Conservation (phyloP, 2,113 vertebrate genomes). For the Nestor notabilis region DNA sequence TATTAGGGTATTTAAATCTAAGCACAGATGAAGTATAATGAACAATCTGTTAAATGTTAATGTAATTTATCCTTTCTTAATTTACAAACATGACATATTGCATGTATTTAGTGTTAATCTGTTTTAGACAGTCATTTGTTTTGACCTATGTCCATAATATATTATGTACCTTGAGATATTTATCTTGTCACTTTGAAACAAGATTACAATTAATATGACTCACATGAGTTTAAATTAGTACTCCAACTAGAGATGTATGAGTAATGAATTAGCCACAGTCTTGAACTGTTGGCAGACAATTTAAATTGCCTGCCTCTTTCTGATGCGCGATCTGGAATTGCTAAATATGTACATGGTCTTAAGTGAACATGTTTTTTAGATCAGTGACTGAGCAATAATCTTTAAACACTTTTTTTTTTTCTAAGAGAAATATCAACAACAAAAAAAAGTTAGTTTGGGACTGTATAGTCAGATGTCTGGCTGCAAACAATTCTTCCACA, state of each 20-base stretch:
- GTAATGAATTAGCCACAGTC: constrained; percentile 79
- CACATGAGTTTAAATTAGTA: constrained; percentile 79
- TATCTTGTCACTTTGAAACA: constrained; percentile 79
- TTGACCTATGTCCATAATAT: constrained; percentile 79
- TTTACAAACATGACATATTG: constrained; percentile 76
- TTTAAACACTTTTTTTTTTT: not conserved
- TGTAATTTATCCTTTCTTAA: constrained; percentile 72
- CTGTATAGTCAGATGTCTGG: constrained; percentile 51
- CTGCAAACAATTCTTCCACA: constrained; percentile 61
- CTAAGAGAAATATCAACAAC: not conserved
- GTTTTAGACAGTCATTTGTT: constrained; percentile 74
- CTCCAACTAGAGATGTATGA: constrained; percentile 72
- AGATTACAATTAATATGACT: constrained; percentile 79
- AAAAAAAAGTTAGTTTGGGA: constrained; percentile 9
- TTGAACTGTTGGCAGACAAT: constrained; percentile 72
- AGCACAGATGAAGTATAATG: constrained; percentile 56
- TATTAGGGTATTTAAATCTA: constrained; percentile 55
- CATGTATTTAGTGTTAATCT: constrained; percentile 76
- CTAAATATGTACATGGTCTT: constrained; percentile 33
- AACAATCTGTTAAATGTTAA: constrained; percentile 73
- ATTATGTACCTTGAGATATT: constrained; percentile 79
- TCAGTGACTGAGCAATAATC: constrained; percentile 13
- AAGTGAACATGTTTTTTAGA: constrained; percentile 58
- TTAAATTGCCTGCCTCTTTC: constrained; percentile 73
- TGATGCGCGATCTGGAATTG: constrained; percentile 40